Evolutionary conservation across 2,888 invertebrate genomes (phyloP).

Genomic region (Cyclophora albipunctata): DNA sequence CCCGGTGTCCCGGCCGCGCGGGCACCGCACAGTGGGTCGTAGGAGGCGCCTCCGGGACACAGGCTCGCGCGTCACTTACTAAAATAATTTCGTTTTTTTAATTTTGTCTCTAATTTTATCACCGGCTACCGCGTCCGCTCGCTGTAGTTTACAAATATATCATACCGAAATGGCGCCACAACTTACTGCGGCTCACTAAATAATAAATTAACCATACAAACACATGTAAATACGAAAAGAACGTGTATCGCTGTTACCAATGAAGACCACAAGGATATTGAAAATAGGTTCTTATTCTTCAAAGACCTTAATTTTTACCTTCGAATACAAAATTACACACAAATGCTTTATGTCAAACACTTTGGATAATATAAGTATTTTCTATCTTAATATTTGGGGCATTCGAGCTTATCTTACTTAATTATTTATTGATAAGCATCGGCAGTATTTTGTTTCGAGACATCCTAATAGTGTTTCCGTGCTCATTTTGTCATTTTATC

Average conservation of each 20-base stretch:
- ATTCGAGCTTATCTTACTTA: conserved; percentile 50
- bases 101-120: conserved; percentile 72
- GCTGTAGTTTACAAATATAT: conserved; percentile 70
- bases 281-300: conserved; percentile 41
- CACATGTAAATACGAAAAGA: conserved; percentile 51
- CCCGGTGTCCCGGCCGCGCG: conserved; percentile 21
- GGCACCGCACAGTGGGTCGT: conserved; percentile 12
- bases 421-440: conserved; percentile 52
- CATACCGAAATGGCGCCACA: conserved; percentile 57
- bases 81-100: conserved; percentile 69
- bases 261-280: conserved; percentile 75
- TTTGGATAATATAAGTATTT: conserved; percentile 19
- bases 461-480: conserved; percentile 70
- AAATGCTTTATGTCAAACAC: conserved; percentile 20
- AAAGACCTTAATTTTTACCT: conserved; percentile 36
- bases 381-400: conserved; percentile 24
- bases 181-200: conserved; percentile 51
- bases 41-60: conserved; percentile 22
- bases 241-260: conserved; percentile 69
- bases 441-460: conserved; percentile 66
- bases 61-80: conserved; percentile 35
- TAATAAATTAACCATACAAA: conserved; percentile 42
- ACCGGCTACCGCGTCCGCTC: conserved; percentile 69
- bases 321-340: conserved; percentile 60
- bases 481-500: conserved; percentile 60